Evolutionary conservation across 2,888 invertebrate species (phyloP).

Genomic region (Trichopria drosophilae): DNA sequence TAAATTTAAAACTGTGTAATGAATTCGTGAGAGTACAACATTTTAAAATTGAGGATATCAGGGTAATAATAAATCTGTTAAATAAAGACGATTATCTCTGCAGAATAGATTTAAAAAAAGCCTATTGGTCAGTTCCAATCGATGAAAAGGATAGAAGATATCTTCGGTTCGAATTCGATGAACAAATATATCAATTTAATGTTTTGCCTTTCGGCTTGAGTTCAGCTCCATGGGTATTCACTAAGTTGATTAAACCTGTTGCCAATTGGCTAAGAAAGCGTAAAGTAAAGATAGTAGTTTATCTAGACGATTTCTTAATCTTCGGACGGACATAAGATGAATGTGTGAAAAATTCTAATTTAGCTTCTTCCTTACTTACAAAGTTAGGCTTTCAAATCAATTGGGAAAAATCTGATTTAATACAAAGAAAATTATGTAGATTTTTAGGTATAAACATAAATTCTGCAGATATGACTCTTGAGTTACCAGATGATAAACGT

Average conservation of each 20-base stretch:
- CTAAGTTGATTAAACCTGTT: background rate
- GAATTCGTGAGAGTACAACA: background rate
- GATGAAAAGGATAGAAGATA: background rate
- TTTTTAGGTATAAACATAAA: background rate
- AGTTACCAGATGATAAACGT: background rate
- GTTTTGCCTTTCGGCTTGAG: background rate
- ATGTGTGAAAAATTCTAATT: background rate
- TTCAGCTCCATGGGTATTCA: background rate
- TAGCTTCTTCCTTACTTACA: background rate
- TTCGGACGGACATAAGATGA: background rate
- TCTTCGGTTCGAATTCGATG: background rate
- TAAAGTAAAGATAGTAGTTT: background rate
- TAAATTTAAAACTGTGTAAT: background rate
- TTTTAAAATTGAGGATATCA: background rate
- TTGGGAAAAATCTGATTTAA: background rate
- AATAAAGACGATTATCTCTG: background rate
- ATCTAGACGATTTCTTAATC: background rate
- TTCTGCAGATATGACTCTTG: background rate
- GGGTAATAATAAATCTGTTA: background rate
- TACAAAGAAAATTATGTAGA: background rate
- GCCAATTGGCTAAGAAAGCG: background rate
- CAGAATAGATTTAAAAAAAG: background rate
- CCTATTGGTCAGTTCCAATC: background rate
- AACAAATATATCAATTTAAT: background rate
- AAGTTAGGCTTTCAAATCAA: slow-evolving; percentile 1